Conservation (phyloP, 2,113 vertebrate species). For the Globicephala melas region DNA sequence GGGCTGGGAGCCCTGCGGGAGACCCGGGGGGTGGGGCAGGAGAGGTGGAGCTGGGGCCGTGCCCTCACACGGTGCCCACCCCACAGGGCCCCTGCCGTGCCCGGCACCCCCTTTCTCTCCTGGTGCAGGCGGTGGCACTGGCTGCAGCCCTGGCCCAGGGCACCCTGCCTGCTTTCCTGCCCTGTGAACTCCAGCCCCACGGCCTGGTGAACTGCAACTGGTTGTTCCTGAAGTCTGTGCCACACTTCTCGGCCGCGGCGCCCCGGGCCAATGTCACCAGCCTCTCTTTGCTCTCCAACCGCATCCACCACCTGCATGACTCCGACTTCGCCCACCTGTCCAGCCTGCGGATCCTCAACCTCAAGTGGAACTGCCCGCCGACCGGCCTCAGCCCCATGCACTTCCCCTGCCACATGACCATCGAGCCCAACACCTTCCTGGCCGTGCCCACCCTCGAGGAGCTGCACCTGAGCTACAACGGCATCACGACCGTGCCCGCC, state of each 20-base stretch:
- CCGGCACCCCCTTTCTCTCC: background rate
- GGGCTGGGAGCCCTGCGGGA: background rate
- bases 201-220: conserved; percentile 66
- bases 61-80: background rate
- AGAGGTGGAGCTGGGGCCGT: no score
- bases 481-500: conserved; percentile 42
- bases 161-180: conserved; percentile 67
- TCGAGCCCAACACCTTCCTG: conserved; percentile 69
- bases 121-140: background rate
- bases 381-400: conserved; percentile 48
- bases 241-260: background rate
- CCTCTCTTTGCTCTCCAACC: conserved; percentile 64
- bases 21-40: background rate
- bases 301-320: conserved; percentile 65
- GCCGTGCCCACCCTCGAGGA: conserved; percentile 42
- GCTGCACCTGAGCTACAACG: conserved; percentile 73
- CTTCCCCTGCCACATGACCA: conserved; percentile 69
- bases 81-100: background rate
- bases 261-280: conserved; percentile 43
- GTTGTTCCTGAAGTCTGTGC: conserved; percentile 66
- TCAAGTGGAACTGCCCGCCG: conserved; percentile 73
- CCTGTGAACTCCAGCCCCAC: conserved; percentile 40
- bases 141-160: background rate
- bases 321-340: conserved; percentile 42
- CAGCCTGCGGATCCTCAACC: conserved; percentile 48